Base-by-base conservation (phyloP, 2,797 vertebrate genomes). In the Strix occidentalis region DNA sequence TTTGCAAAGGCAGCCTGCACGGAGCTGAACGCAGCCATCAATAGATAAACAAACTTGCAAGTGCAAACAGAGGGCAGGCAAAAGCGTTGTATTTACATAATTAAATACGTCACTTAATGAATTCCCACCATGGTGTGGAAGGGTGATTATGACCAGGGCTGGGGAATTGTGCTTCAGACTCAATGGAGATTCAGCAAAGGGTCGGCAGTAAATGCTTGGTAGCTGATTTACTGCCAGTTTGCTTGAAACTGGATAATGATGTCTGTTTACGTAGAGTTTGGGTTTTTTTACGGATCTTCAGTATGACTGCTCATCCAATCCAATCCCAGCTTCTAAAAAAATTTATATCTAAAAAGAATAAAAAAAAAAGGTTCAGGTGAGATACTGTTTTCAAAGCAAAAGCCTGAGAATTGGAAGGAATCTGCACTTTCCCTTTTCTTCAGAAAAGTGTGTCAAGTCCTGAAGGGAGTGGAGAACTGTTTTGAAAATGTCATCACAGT, bases 311-410 rank as follows among this genome's bases (percentile, higher is more conserved):
- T 89, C 29, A 60, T 54, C 25, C 21, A 78, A 45, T 33, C 6
- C 14, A 78, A 46, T 9, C 8, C 6, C 25, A 81, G 35, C 16
- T 79, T 75, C 80, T 83, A 64, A 89, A 85, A 66, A 21, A 45
- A 45, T 54, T 13, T 45, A 11, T 37, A 35, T 14, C 13, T 81
- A 53, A 43, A 68, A 20, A 23, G 1, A 84, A 18, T 28, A 5
- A 0, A 1, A 15, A 28, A 11, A 24, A 10, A 2, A 6, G 3
- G 1, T 4, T 4, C 5, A 3, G 6, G 6, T 6, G 5, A 21
- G 4, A 39, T 15, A 21, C 9, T 29, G 2, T 45, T 81, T 87
- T 64, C 57, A 93, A 92, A 86, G 11, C 14, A 81, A 65, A 45
- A 2, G 13, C 12, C 41, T 58, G 26, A 93, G 46, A 79, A 65